Conservation (phyloP, 1,140 invertebrate species). For the Pseudomyrmex dendroicus region DNA sequence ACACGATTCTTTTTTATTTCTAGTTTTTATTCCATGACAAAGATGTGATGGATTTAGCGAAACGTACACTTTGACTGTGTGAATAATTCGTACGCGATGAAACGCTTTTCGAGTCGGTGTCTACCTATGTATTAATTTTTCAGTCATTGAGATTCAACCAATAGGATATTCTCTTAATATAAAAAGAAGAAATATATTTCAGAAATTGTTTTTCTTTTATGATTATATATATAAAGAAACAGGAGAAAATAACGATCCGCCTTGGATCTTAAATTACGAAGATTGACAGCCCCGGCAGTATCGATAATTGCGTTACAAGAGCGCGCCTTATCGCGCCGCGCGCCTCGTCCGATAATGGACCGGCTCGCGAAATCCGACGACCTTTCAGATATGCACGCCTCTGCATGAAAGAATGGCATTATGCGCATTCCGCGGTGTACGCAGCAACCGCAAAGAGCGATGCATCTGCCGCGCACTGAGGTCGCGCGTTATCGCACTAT, state of each 20-base stretch:
- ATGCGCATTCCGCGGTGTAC: slow-evolving; percentile 52
- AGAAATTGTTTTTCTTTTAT: no score
- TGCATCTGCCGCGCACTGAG: slow-evolving; percentile 9
- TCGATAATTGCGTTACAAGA: slow-evolving; percentile 56
- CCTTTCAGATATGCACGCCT: slow-evolving; percentile 60
- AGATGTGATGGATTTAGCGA: no score
- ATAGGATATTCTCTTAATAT: no score
- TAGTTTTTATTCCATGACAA: no score
- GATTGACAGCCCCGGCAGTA: slow-evolving; percentile 31
- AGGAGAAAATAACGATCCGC: neutral
- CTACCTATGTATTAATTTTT: no score
- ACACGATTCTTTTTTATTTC: no score
- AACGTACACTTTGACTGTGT: no score
- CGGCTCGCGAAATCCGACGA: slow-evolving; percentile 64
- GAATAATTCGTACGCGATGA: no score
- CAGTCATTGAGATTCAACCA: no score
- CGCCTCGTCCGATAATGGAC: slow-evolving; percentile 35
- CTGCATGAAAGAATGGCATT: slow-evolving; percentile 74
- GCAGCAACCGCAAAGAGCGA: slow-evolving; percentile 9
- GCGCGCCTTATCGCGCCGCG: slow-evolving; percentile 31
- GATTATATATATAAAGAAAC: neutral
- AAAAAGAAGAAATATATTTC: no score
- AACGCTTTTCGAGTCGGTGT: no score
- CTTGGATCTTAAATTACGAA: slow-evolving; percentile 27
- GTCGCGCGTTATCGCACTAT: slow-evolving; percentile 33